Conservation (phyloP, 1,140 invertebrate genomes). For the Phymorhynchus buccinoides region DNA sequence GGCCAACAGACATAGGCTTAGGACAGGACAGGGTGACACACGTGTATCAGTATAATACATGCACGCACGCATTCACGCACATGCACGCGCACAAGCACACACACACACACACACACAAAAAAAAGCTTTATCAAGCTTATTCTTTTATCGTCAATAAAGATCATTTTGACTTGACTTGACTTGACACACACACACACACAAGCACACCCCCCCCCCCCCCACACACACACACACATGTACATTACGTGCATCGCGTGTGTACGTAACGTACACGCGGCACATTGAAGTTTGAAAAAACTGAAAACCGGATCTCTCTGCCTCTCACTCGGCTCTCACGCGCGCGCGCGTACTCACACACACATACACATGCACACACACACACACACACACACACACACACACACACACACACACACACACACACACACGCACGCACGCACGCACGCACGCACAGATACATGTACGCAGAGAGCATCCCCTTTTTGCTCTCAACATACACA, state of each 20-base stretch:
- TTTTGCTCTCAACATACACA: not conserved
- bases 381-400: slow-evolving; percentile 21
- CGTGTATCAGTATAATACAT: no score
- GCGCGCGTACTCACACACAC: not conserved
- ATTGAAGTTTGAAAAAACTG: not conserved
- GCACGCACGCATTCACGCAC: no score
- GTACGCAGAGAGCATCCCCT: not conserved
- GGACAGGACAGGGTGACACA: no score
- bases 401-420: not conserved
- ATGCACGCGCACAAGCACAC: no score
- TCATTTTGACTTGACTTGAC: no score
- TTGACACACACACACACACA: no score
- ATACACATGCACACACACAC: slow-evolving; percentile 11
- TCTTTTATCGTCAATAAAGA: no score
- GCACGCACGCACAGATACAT: slow-evolving; percentile 5
- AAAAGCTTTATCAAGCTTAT: not conserved
- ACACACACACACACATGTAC: no score
- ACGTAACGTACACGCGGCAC: no score
- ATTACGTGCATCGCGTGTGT: no score
- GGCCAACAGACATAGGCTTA: no score
- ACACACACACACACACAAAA: not conserved
- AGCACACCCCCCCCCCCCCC: no score
- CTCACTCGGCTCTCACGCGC: not conserved
- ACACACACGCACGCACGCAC: slow-evolving; percentile 15
- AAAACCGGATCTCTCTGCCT: not conserved